phyloP scores from a whole-genome alignment of 2,888 invertebrate genomes.

The Campoplex capitator region DNA sequence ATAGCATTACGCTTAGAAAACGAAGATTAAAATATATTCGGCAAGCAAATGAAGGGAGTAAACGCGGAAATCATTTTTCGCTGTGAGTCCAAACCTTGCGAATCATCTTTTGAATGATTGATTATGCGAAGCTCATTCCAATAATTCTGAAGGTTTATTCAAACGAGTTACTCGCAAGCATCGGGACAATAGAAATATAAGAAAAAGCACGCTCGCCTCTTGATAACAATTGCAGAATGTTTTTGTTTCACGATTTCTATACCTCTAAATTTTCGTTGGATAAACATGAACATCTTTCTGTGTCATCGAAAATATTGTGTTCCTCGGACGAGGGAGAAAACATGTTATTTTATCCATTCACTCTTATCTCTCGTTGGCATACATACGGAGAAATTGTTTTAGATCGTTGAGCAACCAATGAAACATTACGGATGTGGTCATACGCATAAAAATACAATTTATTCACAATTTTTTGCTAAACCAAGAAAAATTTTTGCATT shows the following conservation, averaged over 20 bases:
- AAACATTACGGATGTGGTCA: slow-evolving; percentile 25
- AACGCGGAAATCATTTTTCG: neutral
- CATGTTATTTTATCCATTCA: slow-evolving; percentile 5
- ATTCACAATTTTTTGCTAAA: neutral
- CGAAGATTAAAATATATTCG: neutral
- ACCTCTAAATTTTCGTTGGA: slow-evolving; percentile 24
- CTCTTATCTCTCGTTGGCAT: slow-evolving; percentile 23
- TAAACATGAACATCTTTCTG: slow-evolving; percentile 14
- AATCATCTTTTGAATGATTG: neutral
- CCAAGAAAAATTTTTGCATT: neutral
- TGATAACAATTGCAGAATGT: slow-evolving; percentile 26
- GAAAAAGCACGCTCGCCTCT: slow-evolving; percentile 11
- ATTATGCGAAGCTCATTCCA: neutral
- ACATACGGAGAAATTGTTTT: slow-evolving; percentile 16
- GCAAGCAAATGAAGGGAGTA: neutral
- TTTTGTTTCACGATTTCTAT: slow-evolving; percentile 8
- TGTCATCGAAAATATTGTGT: slow-evolving; percentile 23
- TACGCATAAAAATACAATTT: slow-evolving; percentile 5
- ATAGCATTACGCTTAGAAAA: neutral
- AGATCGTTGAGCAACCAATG: neutral
- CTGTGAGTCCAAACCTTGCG: neutral
- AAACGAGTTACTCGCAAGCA: neutral
- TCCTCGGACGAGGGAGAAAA: slow-evolving; percentile 25
- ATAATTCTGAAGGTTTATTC: neutral
- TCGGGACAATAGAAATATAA: neutral